Evolutionary conservation across 2,888 invertebrate genomes (phyloP), one percentile per base, ranked within the genome.

Genomic region (Eupithecia subfuscata): DNA sequence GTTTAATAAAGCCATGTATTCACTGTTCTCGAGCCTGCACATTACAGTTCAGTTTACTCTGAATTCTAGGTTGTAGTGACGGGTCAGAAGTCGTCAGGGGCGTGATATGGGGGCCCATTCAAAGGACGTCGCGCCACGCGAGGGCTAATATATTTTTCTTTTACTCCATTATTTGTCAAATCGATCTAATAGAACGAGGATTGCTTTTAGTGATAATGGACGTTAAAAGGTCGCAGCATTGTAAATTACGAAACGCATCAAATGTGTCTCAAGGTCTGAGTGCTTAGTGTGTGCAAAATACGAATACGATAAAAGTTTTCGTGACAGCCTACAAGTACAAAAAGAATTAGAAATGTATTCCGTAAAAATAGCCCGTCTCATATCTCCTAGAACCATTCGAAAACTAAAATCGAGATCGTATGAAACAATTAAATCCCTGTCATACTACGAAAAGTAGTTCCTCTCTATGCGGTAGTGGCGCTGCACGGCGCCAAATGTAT

Each of bases 71-170:
- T 43, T 52, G 30, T 12, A 70, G 69, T 74, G 69, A n/a, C 37
- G 48, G 67, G 56, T 56, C 69, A 68, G 48, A 25, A 82, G 82
- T 63, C 43, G 65, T 63, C 88, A 88, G 88, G 90, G 90, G 90
- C 87, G 89, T 87, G 84, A 82, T 86, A 85, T 82, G 85, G 87
- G 85, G 82, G 80, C 81, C 56, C 78, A 82, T 82, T 81, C 75
- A 83, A 81, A 81, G 84, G 85, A 85, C 88, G 86, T 85, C 86
- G 86, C 85, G 84, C 84, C 82, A 84, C 75, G 74, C 80, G 81
- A 83, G 77, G 84, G 85, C 89, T 88, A 89, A 90, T 91, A 84
- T 86, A 88, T 88, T 88, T 90, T 90, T 89, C 85, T 89, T n/a
- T 88, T 81, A 81, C 84, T 81, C 82, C 84, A 87, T 88, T 91